A percentile compares a stretch with the other conserved stretches of the same genome.
Conservation (phyloP, 2,797 vertebrate species). For the Fistularia commersonii region DNA sequence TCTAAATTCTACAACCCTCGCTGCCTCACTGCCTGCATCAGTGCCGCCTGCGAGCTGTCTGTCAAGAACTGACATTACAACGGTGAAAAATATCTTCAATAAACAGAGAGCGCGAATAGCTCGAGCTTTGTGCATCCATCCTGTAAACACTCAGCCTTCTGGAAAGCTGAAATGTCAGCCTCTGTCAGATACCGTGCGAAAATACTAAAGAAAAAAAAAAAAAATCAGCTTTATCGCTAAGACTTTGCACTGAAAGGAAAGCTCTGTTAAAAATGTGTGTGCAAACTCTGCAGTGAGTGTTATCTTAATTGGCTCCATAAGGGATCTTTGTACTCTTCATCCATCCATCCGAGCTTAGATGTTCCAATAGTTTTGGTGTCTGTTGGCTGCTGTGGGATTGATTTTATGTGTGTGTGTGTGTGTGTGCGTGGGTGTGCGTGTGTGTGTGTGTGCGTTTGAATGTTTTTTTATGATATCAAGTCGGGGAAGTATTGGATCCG, state of each 20-base stretch:
- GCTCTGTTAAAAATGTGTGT: constrained; percentile 1
- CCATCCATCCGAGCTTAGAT: constrained; percentile 5
- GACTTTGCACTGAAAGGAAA: constrained; percentile 5
- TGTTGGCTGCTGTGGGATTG: constrained; percentile 8
- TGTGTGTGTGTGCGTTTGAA: neutral
- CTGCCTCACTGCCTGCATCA: neutral
- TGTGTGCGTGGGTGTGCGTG: constrained; percentile 5
- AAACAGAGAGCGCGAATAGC: neutral
- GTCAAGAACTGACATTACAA: neutral
- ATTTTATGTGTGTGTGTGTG: constrained; percentile 28
- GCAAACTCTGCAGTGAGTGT: constrained; percentile 11
- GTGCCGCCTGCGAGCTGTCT: neutral
- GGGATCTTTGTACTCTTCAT: constrained; percentile 30
- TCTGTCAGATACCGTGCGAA: neutral
- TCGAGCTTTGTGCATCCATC: neutral
- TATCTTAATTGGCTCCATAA: constrained; percentile 39
- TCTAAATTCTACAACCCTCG: neutral
- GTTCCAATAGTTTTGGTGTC: constrained; percentile 18
- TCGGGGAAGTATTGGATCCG: constrained; percentile 9
- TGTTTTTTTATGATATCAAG: constrained; percentile 3
- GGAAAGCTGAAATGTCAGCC: neutral
- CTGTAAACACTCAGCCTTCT: neutral
- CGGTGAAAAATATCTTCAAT: neutral
- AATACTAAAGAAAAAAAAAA: neutral
- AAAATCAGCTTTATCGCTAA: constrained; percentile 12